Evolutionary conservation across 2,113 vertebrate genomes (phyloP), one percentile per base, ranked within the genome.

Genomic region (Rhea pennata): DNA sequence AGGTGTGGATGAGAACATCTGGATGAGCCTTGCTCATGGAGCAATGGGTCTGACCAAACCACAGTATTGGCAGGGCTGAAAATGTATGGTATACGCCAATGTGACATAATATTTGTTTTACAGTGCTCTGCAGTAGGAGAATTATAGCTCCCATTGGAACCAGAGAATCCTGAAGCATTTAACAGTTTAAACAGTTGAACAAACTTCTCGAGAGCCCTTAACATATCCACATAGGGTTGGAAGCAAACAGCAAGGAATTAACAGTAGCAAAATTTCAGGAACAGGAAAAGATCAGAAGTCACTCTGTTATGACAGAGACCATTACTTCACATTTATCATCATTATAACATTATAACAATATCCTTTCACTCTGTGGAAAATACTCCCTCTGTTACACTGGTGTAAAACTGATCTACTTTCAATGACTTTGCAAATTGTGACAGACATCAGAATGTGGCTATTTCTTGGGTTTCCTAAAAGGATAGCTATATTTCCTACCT

Each of bases 101-200:
- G 89, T 92, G 78, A 93, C 71, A 74, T 79, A 91, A 92, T 93
- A 93, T 86, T 93, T 92, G 15, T 46, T 93, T 88, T 80, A 85
- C 19, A 74, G 40, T 77, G 79, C 24, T 83, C 67, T 80, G 53
- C 79, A 73, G 21, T 50, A 64, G 90, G 21, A 92, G 59, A 24
- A 56, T 73, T 70, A 89, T n/a, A 72, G 46, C 36, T 92, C 81
- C 75, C 78, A 59, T 40, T 80, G 69, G 75, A 95, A 92, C 36
- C 31, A 85, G 53, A 71, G 46, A 59, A 79, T 91, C 53, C 46
- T 74, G 44, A 95, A 85, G 51, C 56, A 48, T 95, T 87, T 73
- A 92, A 89, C 53, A 89, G 62, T 89, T 94, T 92, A 87, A 96
- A 85, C 31, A 77, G 78, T 71, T 94, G 78, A 96, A 91, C 59